These are phyloP conservation scores for Callorhinus ursinus DNA, from an alignment of 2,113 vertebrate species.

Conservation along the genomic window DNA sequence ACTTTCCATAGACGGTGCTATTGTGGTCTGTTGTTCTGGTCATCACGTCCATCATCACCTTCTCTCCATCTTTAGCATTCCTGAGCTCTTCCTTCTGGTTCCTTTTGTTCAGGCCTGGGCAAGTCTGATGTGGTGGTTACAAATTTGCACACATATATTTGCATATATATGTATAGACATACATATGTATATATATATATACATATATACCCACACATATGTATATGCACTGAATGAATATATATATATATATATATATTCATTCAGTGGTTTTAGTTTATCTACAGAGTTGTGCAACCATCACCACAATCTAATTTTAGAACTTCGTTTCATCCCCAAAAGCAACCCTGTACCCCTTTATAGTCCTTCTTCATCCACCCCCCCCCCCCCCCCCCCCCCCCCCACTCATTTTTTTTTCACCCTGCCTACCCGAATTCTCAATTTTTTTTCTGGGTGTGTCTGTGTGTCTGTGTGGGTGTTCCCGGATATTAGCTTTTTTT, in stretches of 20 bases:
- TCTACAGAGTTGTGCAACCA: neutral
- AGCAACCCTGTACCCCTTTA: neutral
- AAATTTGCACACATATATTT: neutral
- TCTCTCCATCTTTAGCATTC: neutral
- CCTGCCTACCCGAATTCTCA: too few relatives aligned
- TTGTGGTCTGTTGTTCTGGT: neutral
- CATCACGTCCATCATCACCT: accelerated
- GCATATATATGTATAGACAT: neutral
- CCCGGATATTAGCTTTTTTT: neutral
- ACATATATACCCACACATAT: too few relatives aligned
- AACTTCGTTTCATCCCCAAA: neutral
- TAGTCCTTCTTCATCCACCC: accelerated
- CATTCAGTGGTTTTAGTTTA: neutral
- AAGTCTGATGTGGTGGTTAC: neutral
- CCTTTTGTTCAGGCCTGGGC: neutral
- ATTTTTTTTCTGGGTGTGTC: neutral
- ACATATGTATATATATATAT: neutral
- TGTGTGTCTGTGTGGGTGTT: neutral
- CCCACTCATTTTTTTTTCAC: too few relatives aligned
- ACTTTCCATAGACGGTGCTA: accelerated
- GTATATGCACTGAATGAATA: too few relatives aligned
- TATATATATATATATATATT: neutral
- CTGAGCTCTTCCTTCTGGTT: neutral
- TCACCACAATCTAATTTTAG: neutral
- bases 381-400: too few relatives aligned